Conservation (phyloP, 2,113 vertebrate genomes). For the Campylomormyrus tamandua region DNA sequence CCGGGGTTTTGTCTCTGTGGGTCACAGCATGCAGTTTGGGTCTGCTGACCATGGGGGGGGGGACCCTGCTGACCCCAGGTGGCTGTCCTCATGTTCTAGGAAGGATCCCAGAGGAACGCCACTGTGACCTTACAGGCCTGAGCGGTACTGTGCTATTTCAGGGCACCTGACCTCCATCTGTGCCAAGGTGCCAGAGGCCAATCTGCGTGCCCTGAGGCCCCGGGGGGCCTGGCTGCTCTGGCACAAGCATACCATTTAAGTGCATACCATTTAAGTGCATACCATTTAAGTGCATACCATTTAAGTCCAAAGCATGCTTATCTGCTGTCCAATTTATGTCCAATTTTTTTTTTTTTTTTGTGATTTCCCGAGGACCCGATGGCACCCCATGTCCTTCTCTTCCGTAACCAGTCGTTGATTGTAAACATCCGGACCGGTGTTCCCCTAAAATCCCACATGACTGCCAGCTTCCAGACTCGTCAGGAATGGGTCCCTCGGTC, state of each 20-base stretch:
- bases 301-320: neutral
- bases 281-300: neutral
- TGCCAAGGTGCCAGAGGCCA: neutral
- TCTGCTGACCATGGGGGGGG: neutral
- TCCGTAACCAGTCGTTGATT: neutral
- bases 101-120: slow-evolving; percentile 18
- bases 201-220: neutral
- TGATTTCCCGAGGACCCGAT: neutral
- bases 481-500: neutral
- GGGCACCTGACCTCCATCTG: neutral
- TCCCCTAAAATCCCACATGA: neutral
- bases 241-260: neutral
- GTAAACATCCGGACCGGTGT: neutral
- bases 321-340: neutral
- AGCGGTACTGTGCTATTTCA: neutral
- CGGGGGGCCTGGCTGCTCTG: neutral
- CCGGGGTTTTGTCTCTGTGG: neutral
- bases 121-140: slow-evolving; percentile 6
- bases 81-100: neutral
- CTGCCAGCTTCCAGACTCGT: neutral
- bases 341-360: neutral
- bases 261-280: neutral
- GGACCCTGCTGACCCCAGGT: neutral
- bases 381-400: neutral
- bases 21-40: neutral